Percentiles rank a stretch among this genome's conserved stretches.
Evolutionary conservation across 2,888 invertebrate genomes (phyloP).

Genomic region (Pollenia griseotomentosa): DNA sequence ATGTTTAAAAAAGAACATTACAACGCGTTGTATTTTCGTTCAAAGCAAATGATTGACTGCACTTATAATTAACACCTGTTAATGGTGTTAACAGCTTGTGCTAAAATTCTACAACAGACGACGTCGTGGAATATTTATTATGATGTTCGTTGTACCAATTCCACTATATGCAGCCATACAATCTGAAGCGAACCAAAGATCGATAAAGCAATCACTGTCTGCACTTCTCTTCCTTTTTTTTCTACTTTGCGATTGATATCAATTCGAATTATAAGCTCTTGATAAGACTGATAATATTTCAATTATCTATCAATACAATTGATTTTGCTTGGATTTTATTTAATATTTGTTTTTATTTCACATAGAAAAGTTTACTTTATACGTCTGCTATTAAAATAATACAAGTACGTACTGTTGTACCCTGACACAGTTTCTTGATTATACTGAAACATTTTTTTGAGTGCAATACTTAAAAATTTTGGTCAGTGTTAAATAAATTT

Average conservation of each 20-base stretch:
- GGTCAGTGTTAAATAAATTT: background rate
- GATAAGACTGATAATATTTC: constrained; percentile 36
- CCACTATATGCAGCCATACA: background rate
- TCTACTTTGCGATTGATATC: constrained; percentile 20
- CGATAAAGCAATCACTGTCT: constrained; percentile 38
- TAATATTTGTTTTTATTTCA: background rate
- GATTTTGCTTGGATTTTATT: background rate
- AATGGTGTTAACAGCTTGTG: constrained; percentile 9
- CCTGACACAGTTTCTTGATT: constrained; percentile 32
- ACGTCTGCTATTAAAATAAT: background rate
- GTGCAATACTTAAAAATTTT: constrained; percentile 7
- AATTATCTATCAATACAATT: background rate
- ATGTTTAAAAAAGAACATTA: background rate
- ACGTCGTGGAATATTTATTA: background rate
- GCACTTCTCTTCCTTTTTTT: background rate
- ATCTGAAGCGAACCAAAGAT: background rate
- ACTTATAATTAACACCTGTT: constrained; percentile 46
- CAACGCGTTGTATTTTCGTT: background rate
- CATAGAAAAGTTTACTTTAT: no score
- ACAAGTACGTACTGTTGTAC: background rate
- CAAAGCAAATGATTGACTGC: constrained; percentile 38
- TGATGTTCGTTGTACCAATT: background rate
- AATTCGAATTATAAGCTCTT: constrained; percentile 12
- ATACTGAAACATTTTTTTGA: background rate
- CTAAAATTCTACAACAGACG: background rate